A percentile compares a stretch with the other conserved stretches of the same genome.
Conservation (phyloP, 1,140 invertebrate species). For the Coboldia fuscipes region DNA sequence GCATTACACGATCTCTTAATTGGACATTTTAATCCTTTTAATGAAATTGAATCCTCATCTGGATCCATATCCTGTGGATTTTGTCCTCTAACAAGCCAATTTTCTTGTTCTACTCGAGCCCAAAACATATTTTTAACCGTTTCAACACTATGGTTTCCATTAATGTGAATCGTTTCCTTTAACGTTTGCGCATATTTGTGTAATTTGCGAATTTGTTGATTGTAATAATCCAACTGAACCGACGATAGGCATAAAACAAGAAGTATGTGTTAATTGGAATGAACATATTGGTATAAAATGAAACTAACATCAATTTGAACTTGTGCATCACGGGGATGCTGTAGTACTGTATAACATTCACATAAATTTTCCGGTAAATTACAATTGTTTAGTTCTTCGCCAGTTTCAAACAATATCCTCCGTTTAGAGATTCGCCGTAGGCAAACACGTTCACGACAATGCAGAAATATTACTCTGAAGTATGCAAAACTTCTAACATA, state of each 20-base stretch:
- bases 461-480: conserved; percentile 8
- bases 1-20: no score
- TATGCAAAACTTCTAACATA: not conserved
- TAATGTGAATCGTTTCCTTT: conserved; percentile 14
- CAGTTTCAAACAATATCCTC: not conserved
- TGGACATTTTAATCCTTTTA: no score
- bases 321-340: conserved; percentile 6
- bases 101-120: conserved; percentile 9
- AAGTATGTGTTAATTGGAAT: no score
- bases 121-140: conserved; percentile 11
- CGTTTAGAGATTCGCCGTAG: conserved; percentile 7
- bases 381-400: not conserved
- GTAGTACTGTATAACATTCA: conserved; percentile 1
- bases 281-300: not conserved
- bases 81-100: no score
- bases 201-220: conserved; percentile 8
- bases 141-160: conserved; percentile 13
- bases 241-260: no score
- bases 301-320: not conserved
- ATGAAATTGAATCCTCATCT: no score
- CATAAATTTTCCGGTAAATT: conserved; percentile 5
- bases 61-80: no score
- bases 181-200: conserved; percentile 12
- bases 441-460: conserved; percentile 11
- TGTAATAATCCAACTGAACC: conserved; percentile 14